Conservation (phyloP, 2,888 invertebrate species). For the Lepidochitona cinerea region DNA sequence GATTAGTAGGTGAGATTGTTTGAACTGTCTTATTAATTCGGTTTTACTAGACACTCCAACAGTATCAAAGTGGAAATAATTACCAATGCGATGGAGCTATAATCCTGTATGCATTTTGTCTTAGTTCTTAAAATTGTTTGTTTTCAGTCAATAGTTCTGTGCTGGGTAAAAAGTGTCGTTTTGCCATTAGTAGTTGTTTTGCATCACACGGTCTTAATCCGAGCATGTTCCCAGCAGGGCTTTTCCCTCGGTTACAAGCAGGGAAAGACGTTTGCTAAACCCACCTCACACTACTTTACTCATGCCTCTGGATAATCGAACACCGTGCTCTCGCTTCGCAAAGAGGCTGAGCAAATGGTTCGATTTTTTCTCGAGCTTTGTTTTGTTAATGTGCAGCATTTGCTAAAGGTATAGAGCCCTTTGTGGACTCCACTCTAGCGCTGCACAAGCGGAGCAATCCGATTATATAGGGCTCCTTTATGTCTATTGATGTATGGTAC, state of each 20-base stretch:
- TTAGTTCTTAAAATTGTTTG: too few species aligned
- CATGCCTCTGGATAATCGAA: not conserved
- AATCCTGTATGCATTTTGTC: not conserved
- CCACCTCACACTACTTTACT: too few species aligned
- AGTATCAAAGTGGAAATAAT: too few species aligned
- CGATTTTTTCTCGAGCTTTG: conserved; percentile 3
- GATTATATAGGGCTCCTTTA: not conserved
- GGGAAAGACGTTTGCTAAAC: too few species aligned
- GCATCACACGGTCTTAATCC: not conserved
- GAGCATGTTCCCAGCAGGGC: too few species aligned
- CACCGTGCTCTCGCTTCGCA: not conserved
- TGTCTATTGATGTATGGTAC: not conserved
- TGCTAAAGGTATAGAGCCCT: not conserved
- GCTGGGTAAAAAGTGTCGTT: too few species aligned
- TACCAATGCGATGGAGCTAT: too few species aligned
- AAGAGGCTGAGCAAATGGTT: not conserved
- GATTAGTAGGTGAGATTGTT: too few species aligned
- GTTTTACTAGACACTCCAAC: too few species aligned
- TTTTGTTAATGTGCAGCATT: conserved; percentile 1
- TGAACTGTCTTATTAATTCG: too few species aligned
- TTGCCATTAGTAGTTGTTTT: not conserved
- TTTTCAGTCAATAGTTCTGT: too few species aligned
- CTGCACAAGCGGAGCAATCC: not conserved
- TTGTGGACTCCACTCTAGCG: not conserved
- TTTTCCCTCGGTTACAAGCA: too few species aligned